Evolutionary conservation across 2,888 invertebrate genomes (phyloP), one percentile per base, ranked within the genome.

Genomic region (Halictus quadricinctus): DNA sequence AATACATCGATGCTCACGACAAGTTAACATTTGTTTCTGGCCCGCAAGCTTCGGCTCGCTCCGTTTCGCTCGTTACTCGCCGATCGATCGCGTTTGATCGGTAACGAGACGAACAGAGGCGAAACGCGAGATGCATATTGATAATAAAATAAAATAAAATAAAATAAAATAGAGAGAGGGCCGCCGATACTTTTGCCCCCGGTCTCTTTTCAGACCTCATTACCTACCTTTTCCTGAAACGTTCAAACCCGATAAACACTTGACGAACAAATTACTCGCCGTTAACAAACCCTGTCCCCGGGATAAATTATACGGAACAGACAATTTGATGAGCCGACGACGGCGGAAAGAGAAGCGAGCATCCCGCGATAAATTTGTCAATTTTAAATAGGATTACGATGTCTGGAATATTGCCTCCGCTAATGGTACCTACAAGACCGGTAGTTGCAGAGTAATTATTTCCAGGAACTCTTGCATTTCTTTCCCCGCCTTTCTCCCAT

Each of bases 201-300:
- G 76, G 86, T 84, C 89, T 87, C 84, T 88, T 90, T 89, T 87
- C 84, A 84, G 85, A 87, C 79, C 86, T 90, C 87, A 86, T 90
- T 90, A 89, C 86, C 81, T 89, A 89, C 86, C 81, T 85, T 85
- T 86, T 70, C 87, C 81, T 90, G 81, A 88, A 91, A 89, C 87
- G 90, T 87, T 87, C 21, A 81, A 87, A 83, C 75, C 89, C 89
- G 91, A 90, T 91, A 91, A 91, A 89, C 88, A 91, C 91, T 90
- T 87, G 87, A 86, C 78, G 88, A 84, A 88, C 85, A 88, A 90
- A 90, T 91, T 91, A 89, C 87, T 88, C 75, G 87, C 88, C 90
- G 89, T 90, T 90, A 91, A 85, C 85, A 87, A 83, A 79, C 76
- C 83, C 76, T 81, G 81, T 41, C 72, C 70, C 48, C 60, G 74